These are phyloP conservation scores for Eupithecia tripunctaria DNA, from an alignment of 2,888 invertebrate genomes.

Conservation along the genomic window DNA sequence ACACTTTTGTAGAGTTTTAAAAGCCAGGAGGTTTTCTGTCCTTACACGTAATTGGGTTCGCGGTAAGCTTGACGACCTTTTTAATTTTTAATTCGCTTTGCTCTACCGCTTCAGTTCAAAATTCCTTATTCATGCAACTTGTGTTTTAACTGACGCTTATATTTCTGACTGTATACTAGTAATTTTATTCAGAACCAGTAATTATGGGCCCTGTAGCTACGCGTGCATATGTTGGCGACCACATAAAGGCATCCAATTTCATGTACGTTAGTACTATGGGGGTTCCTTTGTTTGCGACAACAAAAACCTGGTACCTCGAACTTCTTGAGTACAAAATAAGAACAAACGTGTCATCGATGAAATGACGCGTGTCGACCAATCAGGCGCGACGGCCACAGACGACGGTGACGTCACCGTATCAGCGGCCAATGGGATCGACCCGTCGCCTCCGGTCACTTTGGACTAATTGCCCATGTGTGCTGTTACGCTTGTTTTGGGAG, in stretches of 20 bases:
- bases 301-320: conserved; percentile 75
- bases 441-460: conserved; percentile 83
- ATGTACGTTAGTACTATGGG: conserved; percentile 59
- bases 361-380: conserved; percentile 85
- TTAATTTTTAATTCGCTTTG: conserved; percentile 64
- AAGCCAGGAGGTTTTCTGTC: conserved; percentile 68
- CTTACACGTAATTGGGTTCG: conserved; percentile 69
- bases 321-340: conserved; percentile 81
- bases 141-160: conserved; percentile 48
- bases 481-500: conserved; percentile 78
- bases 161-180: conserved; percentile 29
- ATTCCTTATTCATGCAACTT: conserved; percentile 30
- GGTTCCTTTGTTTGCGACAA: conserved; percentile 70
- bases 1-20: conserved; percentile 81
- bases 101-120: conserved; percentile 33
- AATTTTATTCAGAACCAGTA: conserved; percentile 38
- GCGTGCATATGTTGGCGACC: conserved; percentile 48
- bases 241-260: conserved; percentile 67
- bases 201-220: conserved; percentile 43
- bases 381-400: conserved; percentile 82
- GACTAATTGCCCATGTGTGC: conserved; percentile 85
- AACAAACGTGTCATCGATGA: conserved; percentile 84
- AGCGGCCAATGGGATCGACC: conserved; percentile 74
- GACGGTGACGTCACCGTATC: conserved; percentile 78
- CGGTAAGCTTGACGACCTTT: conserved; percentile 64